Percentiles rank a stretch among this genome's conserved stretches.
Conservation (phyloP, 2,113 vertebrate genomes). For the Rhea pennata region DNA sequence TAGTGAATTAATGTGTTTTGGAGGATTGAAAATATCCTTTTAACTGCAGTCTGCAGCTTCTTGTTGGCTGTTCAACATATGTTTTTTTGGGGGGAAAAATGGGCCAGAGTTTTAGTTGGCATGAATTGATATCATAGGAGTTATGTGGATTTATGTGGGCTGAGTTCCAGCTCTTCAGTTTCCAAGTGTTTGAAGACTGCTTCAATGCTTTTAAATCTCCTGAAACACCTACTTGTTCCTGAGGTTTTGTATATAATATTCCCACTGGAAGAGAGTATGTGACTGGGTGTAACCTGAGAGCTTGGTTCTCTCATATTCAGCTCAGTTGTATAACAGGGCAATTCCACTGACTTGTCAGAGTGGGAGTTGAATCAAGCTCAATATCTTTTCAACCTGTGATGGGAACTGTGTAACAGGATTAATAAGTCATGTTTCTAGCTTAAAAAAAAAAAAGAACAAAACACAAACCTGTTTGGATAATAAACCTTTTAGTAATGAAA, state of each 20-base stretch:
- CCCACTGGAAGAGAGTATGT: not conserved
- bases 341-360: not conserved
- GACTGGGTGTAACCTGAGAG: not conserved
- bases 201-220: not conserved
- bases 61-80: not conserved
- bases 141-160: not conserved
- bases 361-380: not conserved
- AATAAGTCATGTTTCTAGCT: not conserved
- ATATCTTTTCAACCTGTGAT: not conserved
- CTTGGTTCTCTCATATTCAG: not conserved
- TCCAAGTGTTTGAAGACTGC: not conserved
- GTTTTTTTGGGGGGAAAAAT: not conserved
- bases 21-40: not conserved
- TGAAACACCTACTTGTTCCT: not conserved
- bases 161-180: not conserved
- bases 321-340: not conserved
- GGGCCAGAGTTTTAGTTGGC: not conserved
- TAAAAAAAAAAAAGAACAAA: not conserved
- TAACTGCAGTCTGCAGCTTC: not conserved
- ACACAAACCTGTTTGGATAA: not conserved
- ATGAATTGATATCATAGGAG: not conserved
- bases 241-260: not conserved
- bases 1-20: not conserved
- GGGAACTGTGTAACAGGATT: not conserved
- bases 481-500: slow-evolving; percentile 41